Evolutionary conservation across 2,888 invertebrate species (phyloP).

Genomic region (Apamea sordens): DNA sequence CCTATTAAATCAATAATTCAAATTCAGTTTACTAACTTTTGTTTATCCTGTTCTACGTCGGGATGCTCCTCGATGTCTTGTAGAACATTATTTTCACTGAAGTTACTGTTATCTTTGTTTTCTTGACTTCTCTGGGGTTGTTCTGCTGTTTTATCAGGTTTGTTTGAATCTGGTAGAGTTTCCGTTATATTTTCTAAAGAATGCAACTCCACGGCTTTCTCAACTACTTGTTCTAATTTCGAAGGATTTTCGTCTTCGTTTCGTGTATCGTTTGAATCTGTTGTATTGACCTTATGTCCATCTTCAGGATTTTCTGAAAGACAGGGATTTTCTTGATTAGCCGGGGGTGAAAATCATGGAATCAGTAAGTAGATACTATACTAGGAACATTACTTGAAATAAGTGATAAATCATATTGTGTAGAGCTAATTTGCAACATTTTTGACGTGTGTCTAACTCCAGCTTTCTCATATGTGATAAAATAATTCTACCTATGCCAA

Average conservation of each 20-base stretch:
- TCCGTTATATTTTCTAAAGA: constrained; percentile 69
- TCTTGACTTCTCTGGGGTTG: constrained; percentile 32
- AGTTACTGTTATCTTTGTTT: constrained; percentile 36
- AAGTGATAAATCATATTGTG: not conserved
- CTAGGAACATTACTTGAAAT: not conserved
- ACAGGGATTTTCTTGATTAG: constrained; percentile 33
- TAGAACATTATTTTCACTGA: constrained; percentile 33
- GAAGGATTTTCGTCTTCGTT: constrained; percentile 73
- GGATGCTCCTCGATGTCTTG: constrained; percentile 28
- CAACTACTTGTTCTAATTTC: constrained; percentile 80
- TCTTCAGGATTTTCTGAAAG: constrained; percentile 68
- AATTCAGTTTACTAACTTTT: constrained; percentile 40
- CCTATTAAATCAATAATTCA: not conserved
- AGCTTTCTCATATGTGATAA: no score
- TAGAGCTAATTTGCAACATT: not conserved
- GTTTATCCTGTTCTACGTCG: constrained; percentile 21
- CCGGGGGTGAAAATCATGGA: not conserved
- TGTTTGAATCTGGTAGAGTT: constrained; percentile 34
- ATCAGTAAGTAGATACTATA: not conserved
- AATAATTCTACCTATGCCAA: no score
- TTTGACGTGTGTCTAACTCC: no score
- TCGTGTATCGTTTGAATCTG: constrained; percentile 42
- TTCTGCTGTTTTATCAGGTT: constrained; percentile 16
- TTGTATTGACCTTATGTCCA: constrained; percentile 49
- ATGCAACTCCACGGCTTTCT: constrained; percentile 75